These are phyloP conservation scores for Heliconius himera DNA, from an alignment of 1,140 invertebrate genomes.

Conservation along the genomic window DNA sequence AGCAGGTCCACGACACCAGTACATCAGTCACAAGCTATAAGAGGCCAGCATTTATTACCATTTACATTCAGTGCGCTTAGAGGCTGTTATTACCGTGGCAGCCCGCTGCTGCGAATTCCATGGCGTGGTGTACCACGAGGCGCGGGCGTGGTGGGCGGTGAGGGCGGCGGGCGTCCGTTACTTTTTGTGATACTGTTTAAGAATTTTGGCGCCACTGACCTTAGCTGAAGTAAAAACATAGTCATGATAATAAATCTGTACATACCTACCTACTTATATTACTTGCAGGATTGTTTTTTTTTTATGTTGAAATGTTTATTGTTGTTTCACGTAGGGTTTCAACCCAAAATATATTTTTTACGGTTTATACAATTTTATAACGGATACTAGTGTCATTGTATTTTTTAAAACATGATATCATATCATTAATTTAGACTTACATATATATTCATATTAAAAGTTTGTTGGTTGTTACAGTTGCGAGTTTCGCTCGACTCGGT, in stretches of 20 bases:
- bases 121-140: not conserved
- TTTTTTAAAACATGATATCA: no score
- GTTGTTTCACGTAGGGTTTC: no score
- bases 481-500: no score
- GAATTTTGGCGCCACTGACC: slow-evolving; percentile 33
- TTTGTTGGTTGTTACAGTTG: no score
- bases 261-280: not conserved
- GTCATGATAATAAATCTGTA: not conserved
- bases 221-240: not conserved
- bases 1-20: not conserved
- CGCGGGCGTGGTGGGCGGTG: not conserved
- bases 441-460: no score
- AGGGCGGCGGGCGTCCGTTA: slow-evolving; percentile 4
- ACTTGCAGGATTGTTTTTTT: no score
- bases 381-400: no score
- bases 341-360: no score
- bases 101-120: slow-evolving; percentile 6
- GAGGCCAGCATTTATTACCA: not conserved
- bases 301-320: no score
- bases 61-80: slow-evolving; percentile 16
- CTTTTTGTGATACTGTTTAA: slow-evolving; percentile 22
- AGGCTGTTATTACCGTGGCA: slow-evolving; percentile 2
- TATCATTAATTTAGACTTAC: no score
- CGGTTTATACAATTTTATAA: no score
- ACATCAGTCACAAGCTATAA: not conserved